These are phyloP conservation scores for Prionace glauca DNA, from an alignment of 2,797 vertebrate species.

Conservation along the genomic window DNA sequence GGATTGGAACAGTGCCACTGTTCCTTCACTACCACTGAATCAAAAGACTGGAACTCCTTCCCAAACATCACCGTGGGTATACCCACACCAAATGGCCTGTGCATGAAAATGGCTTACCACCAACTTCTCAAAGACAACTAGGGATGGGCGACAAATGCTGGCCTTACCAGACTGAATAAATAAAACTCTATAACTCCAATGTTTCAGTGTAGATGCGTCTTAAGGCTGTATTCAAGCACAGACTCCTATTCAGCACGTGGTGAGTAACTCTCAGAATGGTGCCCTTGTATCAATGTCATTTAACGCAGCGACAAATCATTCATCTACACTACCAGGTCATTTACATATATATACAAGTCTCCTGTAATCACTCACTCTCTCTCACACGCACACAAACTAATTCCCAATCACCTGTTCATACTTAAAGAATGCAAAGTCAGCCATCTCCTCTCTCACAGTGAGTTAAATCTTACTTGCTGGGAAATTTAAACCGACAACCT, in stretches of 20 bases:
- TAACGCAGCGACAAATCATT: constrained; percentile 1
- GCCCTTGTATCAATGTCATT: constrained; percentile 15
- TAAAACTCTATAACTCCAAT: neutral
- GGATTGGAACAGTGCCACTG: neutral
- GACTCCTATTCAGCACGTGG: neutral
- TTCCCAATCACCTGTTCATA: constrained; percentile 8
- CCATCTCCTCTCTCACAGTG: neutral
- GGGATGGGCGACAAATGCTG: neutral
- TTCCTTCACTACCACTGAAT: neutral
- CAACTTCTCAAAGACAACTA: neutral
- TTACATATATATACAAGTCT: constrained; percentile 13
- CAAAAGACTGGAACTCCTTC: neutral
- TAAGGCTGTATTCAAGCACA: neutral
- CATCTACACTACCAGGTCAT: neutral
- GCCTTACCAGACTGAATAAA: neutral
- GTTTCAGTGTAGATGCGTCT: too few relatives aligned
- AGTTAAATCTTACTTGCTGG: neutral
- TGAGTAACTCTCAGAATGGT: neutral
- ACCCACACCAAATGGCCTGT: neutral
- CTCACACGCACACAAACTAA: neutral
- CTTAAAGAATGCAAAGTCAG: neutral
- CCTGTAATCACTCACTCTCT: neutral
- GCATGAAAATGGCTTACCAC: neutral
- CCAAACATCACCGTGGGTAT: neutral
- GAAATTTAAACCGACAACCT: constrained; percentile 18